A percentile compares a stretch with the other conserved stretches of the same genome.
Evolutionary conservation across 92 coral and sea anemone species (phyloP).

Genomic region (Porites rus): DNA sequence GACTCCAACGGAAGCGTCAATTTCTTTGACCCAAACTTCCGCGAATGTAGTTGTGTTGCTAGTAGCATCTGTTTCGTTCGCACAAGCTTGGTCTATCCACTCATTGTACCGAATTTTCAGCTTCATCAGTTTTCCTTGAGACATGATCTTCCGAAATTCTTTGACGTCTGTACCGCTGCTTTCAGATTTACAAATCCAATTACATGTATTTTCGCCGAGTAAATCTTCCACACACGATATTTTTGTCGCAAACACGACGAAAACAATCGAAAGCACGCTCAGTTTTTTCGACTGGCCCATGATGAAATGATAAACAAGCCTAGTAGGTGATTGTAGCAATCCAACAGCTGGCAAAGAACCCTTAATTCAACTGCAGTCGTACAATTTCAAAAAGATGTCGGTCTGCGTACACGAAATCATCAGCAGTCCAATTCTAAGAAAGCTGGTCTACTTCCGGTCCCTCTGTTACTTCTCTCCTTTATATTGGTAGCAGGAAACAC

Average conservation of each 20-base stretch:
- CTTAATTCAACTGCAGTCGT: too few species aligned
- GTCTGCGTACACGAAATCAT: too few species aligned
- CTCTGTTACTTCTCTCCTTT: too few species aligned
- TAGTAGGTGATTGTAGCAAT: too few species aligned
- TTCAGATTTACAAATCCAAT: conserved; percentile 7
- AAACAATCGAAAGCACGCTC: too few species aligned
- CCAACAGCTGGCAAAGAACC: too few species aligned
- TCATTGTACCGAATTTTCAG: not conserved
- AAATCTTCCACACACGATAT: not conserved
- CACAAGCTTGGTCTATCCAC: not conserved
- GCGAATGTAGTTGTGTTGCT: not conserved
- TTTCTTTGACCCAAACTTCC: not conserved
- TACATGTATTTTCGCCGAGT: not conserved
- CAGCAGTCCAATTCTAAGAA: too few species aligned
- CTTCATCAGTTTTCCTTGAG: not conserved
- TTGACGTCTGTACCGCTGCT: not conserved
- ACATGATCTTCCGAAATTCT: not conserved
- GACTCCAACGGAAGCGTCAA: not conserved
- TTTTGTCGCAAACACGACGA: not conserved
- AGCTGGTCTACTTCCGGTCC: too few species aligned
- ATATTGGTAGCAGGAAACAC: too few species aligned
- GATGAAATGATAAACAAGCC: too few species aligned
- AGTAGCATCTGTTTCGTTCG: not conserved
- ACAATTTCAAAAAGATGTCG: too few species aligned
- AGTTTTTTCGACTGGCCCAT: too few species aligned